phyloP scores from a whole-genome alignment of 2,113 vertebrate genomes.

The Actinemys pallida region DNA sequence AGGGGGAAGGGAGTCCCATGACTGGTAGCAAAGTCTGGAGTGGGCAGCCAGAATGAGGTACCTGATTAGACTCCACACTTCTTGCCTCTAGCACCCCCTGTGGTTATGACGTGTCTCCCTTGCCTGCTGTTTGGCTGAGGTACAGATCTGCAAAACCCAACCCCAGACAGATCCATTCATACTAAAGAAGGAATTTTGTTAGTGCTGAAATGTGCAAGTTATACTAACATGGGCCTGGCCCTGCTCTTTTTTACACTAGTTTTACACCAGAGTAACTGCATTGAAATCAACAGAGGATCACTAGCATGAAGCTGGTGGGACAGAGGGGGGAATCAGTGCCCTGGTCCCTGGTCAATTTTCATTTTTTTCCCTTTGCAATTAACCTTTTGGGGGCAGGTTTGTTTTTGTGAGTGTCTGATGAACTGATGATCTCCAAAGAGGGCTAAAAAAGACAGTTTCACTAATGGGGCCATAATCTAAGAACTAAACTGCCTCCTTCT shows the following conservation, averaged over 20 bases:
- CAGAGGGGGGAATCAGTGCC: too few relatives aligned
- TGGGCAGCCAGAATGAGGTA: not conserved
- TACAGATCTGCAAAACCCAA: not conserved
- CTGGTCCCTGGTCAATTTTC: not conserved
- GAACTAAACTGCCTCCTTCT: conserved; percentile 70
- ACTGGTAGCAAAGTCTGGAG: not conserved
- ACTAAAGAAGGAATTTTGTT: not conserved
- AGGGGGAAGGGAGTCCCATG: not conserved
- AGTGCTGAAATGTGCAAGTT: not conserved
- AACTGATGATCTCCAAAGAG: conserved; percentile 35
- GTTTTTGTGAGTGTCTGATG: not conserved
- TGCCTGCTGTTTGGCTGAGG: too few relatives aligned
- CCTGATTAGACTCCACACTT: not conserved
- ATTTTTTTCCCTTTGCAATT: not conserved
- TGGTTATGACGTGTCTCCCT: too few relatives aligned
- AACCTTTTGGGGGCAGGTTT: not conserved
- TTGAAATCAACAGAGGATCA: not conserved
- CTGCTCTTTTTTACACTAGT: too few relatives aligned
- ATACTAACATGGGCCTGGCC: not conserved
- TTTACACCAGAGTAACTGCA: not conserved
- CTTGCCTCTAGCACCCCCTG: not conserved
- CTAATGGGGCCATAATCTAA: conserved; percentile 51
- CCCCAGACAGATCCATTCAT: not conserved
- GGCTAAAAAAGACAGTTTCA: conserved; percentile 28
- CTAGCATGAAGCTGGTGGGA: not conserved